Conservation (phyloP, 2,888 invertebrate genomes). For the Embidobia sp. region DNA sequence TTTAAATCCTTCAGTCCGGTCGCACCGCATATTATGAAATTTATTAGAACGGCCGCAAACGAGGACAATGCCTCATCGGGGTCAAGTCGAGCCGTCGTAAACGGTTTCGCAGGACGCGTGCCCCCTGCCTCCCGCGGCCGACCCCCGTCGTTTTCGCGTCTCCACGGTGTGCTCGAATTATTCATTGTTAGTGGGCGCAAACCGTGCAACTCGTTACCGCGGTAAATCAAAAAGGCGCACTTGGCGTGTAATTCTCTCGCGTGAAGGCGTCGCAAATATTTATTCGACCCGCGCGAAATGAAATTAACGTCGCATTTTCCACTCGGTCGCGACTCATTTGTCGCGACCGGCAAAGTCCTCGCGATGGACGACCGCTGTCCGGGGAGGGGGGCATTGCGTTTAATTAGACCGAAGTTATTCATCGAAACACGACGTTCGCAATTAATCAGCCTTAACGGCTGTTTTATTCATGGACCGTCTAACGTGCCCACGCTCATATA, state of each 20-base stretch:
- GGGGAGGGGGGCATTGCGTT: constrained; percentile 1
- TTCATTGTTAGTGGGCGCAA: constrained; percentile 68
- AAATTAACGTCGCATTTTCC: constrained; percentile 41
- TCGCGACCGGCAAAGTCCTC: too few relatives aligned
- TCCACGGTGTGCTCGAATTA: constrained; percentile 65
- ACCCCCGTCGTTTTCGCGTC: constrained; percentile 23
- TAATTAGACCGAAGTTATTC: constrained; percentile 40
- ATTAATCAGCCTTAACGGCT: constrained; percentile 55
- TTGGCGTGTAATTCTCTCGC: constrained; percentile 58
- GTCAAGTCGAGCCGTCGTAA: constrained; percentile 63
- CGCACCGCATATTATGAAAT: constrained; percentile 52
- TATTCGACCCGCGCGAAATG: constrained; percentile 55
- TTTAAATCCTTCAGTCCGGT: constrained; percentile 30
- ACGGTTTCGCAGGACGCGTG: constrained; percentile 50
- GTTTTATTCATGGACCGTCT: constrained; percentile 59
- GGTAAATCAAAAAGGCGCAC: constrained; percentile 67
- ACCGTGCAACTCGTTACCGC: constrained; percentile 64
- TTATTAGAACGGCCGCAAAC: constrained; percentile 65
- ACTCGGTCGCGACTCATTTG: constrained; percentile 36
- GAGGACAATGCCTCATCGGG: constrained; percentile 68
- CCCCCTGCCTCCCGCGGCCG: constrained; percentile 12
- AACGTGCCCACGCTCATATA: constrained; percentile 48
- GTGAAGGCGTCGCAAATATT: constrained; percentile 66
- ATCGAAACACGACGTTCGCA: constrained; percentile 39
- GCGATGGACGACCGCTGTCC: too few relatives aligned